A percentile compares a stretch with the other conserved stretches of the same genome.
Conservation (phyloP, 2,888 invertebrate genomes). For the Strigamia transsilvanica region DNA sequence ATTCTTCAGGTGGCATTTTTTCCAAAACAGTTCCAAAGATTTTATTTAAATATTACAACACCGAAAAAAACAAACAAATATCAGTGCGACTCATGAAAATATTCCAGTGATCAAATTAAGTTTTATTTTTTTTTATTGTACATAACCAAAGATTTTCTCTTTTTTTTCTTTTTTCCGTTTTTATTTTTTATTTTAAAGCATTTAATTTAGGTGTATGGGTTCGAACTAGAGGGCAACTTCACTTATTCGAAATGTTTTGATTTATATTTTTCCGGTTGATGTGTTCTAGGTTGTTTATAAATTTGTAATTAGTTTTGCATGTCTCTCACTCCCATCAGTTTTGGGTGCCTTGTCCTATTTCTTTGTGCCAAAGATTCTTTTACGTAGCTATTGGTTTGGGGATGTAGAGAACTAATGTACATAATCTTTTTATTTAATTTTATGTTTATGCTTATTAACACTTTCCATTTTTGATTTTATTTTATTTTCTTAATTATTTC, state of each 20-base stretch:
- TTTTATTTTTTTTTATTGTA: slow-evolving; percentile 7
- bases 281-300: slow-evolving; percentile 19
- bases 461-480: slow-evolving; percentile 1
- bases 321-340: slow-evolving; percentile 29
- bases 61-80: background rate
- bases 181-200: background rate
- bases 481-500: background rate
- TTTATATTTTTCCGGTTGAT: background rate
- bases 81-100: slow-evolving; percentile 18
- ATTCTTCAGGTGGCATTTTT: slow-evolving; percentile 11
- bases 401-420: slow-evolving; percentile 1
- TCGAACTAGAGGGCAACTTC: background rate
- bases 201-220: background rate
- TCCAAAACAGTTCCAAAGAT: slow-evolving; percentile 32
- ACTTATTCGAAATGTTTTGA: slow-evolving; percentile 28
- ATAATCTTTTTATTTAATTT: background rate
- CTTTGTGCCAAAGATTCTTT: slow-evolving; percentile 36
- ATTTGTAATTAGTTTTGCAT: slow-evolving; percentile 13
- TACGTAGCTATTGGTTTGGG: slow-evolving; percentile 25
- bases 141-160: slow-evolving; percentile 16
- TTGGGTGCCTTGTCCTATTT: slow-evolving; percentile 31
- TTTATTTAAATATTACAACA: slow-evolving; percentile 5
- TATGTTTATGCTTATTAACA: background rate
- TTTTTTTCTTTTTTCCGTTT: background rate
- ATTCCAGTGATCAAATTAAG: slow-evolving; percentile 22